A percentile compares a stretch with the other conserved stretches of the same genome.
These are phyloP conservation scores for Lagocephalus sceleratus DNA, from an alignment of 2,797 vertebrate genomes.

Conservation along the genomic window DNA sequence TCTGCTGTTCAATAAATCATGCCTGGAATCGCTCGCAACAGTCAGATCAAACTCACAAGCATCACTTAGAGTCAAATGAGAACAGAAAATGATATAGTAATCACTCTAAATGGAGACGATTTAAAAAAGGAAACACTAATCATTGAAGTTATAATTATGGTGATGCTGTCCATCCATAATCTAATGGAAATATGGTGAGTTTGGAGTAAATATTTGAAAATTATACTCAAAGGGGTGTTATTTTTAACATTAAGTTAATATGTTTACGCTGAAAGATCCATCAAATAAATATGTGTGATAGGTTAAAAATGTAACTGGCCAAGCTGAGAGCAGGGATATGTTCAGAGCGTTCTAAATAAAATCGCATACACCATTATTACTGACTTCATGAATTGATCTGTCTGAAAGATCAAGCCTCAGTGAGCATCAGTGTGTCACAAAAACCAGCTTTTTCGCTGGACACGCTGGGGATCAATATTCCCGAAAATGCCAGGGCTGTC, in stretches of 20 bases:
- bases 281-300: neutral
- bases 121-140: neutral
- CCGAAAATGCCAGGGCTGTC: slow-evolving; percentile 35
- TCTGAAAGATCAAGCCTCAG: too few species aligned
- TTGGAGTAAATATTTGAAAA: too few species aligned
- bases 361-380: slow-evolving; percentile 6
- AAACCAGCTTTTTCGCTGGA: neutral
- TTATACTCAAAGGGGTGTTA: too few species aligned
- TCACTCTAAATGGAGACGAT: neutral
- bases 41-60: slow-evolving; percentile 8
- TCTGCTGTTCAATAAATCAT: slow-evolving; percentile 34
- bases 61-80: neutral
- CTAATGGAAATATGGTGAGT: too few species aligned
- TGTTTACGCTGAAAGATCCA: neutral
- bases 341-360: neutral
- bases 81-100: neutral
- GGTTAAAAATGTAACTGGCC: too few species aligned
- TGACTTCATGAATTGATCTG: too few species aligned
- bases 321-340: too few species aligned
- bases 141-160: too few species aligned
- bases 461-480: slow-evolving; percentile 35
- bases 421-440: too few species aligned
- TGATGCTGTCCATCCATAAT: too few species aligned
- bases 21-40: slow-evolving; percentile 12
- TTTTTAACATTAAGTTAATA: neutral